Evolutionary conservation across 1,140 invertebrate genomes (phyloP).

Genomic region (Drosophila kepulauana): DNA sequence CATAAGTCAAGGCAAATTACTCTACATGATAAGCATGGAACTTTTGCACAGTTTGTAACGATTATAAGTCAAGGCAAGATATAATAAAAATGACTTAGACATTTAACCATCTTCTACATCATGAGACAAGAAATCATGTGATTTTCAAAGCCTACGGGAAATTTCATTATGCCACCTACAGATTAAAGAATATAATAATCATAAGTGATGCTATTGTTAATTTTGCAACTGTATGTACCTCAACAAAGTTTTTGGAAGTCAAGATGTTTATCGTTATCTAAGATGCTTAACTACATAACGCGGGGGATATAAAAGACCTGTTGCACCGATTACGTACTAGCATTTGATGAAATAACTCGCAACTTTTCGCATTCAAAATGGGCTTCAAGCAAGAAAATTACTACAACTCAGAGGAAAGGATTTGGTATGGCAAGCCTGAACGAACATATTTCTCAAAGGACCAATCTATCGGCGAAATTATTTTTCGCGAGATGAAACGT

Average conservation of each 20-base stretch:
- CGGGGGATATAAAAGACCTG: slow-evolving; percentile 54
- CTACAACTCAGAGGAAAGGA: slow-evolving; percentile 55
- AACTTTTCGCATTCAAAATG: slow-evolving; percentile 39
- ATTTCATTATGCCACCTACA: too few species aligned
- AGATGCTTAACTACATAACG: neutral
- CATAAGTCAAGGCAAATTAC: neutral
- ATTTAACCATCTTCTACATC: neutral
- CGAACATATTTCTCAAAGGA: slow-evolving; percentile 49
- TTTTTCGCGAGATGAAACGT: slow-evolving; percentile 66
- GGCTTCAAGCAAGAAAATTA: slow-evolving; percentile 39
- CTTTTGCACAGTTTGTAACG: neutral
- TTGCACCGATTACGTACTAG: neutral
- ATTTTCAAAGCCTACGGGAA: too few species aligned
- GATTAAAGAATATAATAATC: too few species aligned
- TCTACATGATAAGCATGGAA: neutral
- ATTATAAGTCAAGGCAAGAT: neutral
- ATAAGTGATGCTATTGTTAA: too few species aligned
- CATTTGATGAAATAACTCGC: slow-evolving; percentile 23
- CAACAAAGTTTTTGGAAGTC: too few species aligned
- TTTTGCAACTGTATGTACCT: too few species aligned
- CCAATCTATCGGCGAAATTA: slow-evolving; percentile 65
- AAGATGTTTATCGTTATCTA: slow-evolving; percentile 10
- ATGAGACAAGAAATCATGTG: too few species aligned
- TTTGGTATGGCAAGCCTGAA: slow-evolving; percentile 46
- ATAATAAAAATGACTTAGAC: slow-evolving; percentile 1